Conservation (phyloP, 1,140 invertebrate species). For the Phthorimaea operculella region DNA sequence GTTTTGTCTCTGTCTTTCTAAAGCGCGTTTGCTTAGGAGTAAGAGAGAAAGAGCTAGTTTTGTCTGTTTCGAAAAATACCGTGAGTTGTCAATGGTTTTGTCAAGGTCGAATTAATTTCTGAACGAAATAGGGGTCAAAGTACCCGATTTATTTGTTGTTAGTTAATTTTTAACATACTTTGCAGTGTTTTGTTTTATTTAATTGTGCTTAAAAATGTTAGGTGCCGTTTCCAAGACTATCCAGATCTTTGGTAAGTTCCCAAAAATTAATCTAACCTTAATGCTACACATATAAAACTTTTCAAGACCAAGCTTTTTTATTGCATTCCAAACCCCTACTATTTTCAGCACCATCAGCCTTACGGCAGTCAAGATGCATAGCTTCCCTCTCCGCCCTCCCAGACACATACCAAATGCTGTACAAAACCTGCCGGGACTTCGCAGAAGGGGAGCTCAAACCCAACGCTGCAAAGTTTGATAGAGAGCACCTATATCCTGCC, state of each 20-base stretch:
- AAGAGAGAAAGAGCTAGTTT: no score
- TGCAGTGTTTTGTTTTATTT: conserved; percentile 13
- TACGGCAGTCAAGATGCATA: conserved; percentile 64
- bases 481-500: conserved; percentile 84
- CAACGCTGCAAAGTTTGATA: conserved; percentile 85
- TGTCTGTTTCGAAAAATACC: no score
- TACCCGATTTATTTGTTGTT: conserved; percentile 11
- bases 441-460: conserved; percentile 90
- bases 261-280: background rate
- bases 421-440: conserved; percentile 92
- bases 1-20: no score
- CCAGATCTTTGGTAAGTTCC: conserved; percentile 27
- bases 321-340: background rate
- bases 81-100: no score
- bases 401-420: conserved; percentile 93
- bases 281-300: background rate
- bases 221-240: conserved; percentile 26
- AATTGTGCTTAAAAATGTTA: conserved; percentile 27
- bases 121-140: conserved; percentile 4
- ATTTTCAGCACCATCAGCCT: conserved; percentile 21
- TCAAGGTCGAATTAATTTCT: conserved; percentile 3
- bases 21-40: no score
- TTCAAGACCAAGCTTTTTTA: background rate
- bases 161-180: conserved; percentile 17
- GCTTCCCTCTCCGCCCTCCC: conserved; percentile 78